phyloP scores from a whole-genome alignment of 2,797 vertebrate genomes.

The Picus viridis region DNA sequence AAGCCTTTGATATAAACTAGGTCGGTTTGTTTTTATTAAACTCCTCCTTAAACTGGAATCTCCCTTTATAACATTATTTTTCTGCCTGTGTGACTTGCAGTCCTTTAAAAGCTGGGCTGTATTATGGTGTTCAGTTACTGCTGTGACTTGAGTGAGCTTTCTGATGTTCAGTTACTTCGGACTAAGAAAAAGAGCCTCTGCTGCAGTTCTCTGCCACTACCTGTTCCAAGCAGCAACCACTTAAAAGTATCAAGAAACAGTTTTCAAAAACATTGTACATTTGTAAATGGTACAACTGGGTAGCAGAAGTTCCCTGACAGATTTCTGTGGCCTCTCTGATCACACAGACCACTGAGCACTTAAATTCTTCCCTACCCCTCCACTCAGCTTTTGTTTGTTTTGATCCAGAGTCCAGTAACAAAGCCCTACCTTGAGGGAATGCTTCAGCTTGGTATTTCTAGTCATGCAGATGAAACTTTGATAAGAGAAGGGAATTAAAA shows the following conservation, averaged over 20 bases:
- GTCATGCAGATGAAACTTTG: neutral
- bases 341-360: neutral
- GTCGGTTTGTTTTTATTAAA: neutral
- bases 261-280: neutral
- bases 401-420: neutral
- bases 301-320: neutral
- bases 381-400: accelerated
- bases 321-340: neutral
- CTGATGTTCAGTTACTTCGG: neutral
- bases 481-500: neutral
- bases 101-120: neutral
- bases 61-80: neutral
- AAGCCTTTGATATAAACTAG: neutral
- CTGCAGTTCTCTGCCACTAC: neutral
- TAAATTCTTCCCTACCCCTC: neutral
- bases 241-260: neutral
- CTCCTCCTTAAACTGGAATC: neutral
- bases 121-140: neutral
- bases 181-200: neutral
- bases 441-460: neutral
- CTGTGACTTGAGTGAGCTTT: neutral
- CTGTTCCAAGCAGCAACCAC: neutral
- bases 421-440: neutral
- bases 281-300: neutral
- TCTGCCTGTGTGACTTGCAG: neutral